A percentile compares a stretch with the other conserved stretches of the same genome.
Evolutionary conservation across 2,888 invertebrate species (phyloP).

Genomic region (Drosophila neotestacea): DNA sequence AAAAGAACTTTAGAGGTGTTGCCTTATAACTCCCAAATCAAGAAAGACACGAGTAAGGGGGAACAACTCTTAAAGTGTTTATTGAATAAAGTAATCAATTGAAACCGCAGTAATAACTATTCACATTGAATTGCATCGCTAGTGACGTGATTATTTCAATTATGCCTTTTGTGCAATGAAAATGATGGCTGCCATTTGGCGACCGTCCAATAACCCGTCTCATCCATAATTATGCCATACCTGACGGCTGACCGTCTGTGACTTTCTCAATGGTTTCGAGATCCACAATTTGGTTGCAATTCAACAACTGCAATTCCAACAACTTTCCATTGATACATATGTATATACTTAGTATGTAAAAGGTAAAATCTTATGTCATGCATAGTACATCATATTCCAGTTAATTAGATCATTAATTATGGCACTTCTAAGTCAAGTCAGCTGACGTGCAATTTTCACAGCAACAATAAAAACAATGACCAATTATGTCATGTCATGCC

Average conservation of each 20-base stretch:
- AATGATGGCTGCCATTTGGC: constrained; percentile 29
- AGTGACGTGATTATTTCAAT: constrained; percentile 52
- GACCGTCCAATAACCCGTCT: constrained; percentile 44
- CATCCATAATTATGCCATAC: constrained; percentile 20
- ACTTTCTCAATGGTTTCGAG: constrained; percentile 25
- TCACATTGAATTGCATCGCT: constrained; percentile 41
- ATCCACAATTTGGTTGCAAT: constrained; percentile 25
- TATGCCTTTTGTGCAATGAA: constrained; percentile 62
- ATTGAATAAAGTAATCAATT: constrained; percentile 42
- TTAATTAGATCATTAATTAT: constrained; percentile 67
- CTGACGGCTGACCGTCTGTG: neutral
- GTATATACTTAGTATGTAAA: no score
- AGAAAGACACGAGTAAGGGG: neutral
- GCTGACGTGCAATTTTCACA: constrained; percentile 20
- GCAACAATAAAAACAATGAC: constrained; percentile 38
- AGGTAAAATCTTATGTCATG: constrained; percentile 24
- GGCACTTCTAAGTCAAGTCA: constrained; percentile 48
- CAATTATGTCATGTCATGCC: constrained; percentile 61
- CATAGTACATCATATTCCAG: constrained; percentile 1
- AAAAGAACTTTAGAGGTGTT: neutral
- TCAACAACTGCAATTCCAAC: neutral
- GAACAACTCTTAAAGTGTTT: constrained; percentile 3
- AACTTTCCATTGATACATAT: constrained; percentile 38
- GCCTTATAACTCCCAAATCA: neutral
- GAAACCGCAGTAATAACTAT: constrained; percentile 3